Evolutionary conservation across 2,888 invertebrate species (phyloP), one percentile per base, ranked within the genome.

Genomic region (Nemotelus nigrinus): DNA sequence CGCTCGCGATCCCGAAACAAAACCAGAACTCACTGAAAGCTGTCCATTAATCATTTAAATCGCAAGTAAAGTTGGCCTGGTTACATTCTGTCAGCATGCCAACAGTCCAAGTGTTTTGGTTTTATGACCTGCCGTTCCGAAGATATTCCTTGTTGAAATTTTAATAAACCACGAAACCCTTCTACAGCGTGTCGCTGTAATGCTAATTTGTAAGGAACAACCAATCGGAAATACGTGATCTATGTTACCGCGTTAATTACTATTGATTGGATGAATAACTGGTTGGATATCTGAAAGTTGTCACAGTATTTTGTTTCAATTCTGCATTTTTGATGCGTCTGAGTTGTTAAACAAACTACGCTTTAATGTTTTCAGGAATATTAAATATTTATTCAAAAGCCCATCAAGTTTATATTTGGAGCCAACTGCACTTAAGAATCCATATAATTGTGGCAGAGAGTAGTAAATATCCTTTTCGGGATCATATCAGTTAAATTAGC

Each of bases 1-100:
- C 53, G 44, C 55, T 57, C 57, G 8, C 57, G 43, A 71, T 57
- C 44, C 65, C n/a, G 43, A 3, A 68, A 39, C 50, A 68, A 68
- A 68, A 68, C 71, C 41, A 25, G 8, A 71, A 43, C 10, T 44
- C 6, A 39, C 68, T 55, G 71, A 71, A 71, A 71, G 71, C 71
- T 57, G 25, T 71, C 44, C 71, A 71, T 71, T 71, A 71, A 71
- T 71, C 71, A 71, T 71, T 55, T 53, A 71, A 71, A 71, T 71
- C 71, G 25, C 71, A 71, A 71, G 71, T 57, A 43, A 41, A 63
- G 63, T 63, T 43, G 43, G 43, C 57, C 57, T 41, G 25, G 39
- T 4, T 65, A n/a, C 45, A 8, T 44, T 3, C 45, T 6, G 47
- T 3, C 41, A 8, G 47, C 6, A 63, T 39, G 41, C 39, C 5